Evolutionary conservation across 2,797 vertebrate genomes (phyloP), one percentile per base, ranked within the genome.

Genomic region (Tragelaphus eurycerus): DNA sequence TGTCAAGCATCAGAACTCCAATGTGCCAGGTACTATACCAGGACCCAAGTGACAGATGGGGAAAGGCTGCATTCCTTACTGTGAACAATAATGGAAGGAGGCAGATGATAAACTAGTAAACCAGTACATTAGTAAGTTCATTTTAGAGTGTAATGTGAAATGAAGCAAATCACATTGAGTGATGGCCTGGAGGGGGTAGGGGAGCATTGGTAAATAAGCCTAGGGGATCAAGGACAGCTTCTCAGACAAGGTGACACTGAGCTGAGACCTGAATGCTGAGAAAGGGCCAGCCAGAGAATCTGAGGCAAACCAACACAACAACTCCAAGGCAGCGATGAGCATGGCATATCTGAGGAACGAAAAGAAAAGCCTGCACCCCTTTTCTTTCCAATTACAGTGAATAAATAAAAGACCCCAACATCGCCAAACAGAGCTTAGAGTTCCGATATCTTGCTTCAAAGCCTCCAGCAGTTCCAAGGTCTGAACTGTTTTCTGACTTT

Each of bases 351-450:
- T 60, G n/a, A 84, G 54, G 64, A 81, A 92, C 31, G 38, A 94
- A 88, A 59, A 64, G 54, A 21, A 90, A 93, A 93, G 6, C 7
- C 14, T 43, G 2, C 0, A 13, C 81, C 34, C 48, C 78, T 90
- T 96, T 87, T 86, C 67, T 88, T 95, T 83, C 79, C 52, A 62
- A 50, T 83, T 29, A 93, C 27, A 48, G 29, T 50, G 25, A 91
- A 78, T 21, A 83, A 82, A 95, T 48, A 52, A 15, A 84, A 93
- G 59, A 74, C 29, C 43, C 46, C 13, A 82, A 2, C 84, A 78
- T 90, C 93, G 31, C 59, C 59, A 46, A 92, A 71, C 2, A 52
- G 84, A 96, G 38, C 38, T n/a, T 16, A 46, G 71, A 81, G 54
- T 59, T 43, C 74, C 16, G 14, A 43, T 14, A 43, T 14, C 59